Evolutionary conservation across 2,888 invertebrate species (phyloP), one percentile per base, ranked within the genome.

Genomic region (Caenorhabditis imperialis): DNA sequence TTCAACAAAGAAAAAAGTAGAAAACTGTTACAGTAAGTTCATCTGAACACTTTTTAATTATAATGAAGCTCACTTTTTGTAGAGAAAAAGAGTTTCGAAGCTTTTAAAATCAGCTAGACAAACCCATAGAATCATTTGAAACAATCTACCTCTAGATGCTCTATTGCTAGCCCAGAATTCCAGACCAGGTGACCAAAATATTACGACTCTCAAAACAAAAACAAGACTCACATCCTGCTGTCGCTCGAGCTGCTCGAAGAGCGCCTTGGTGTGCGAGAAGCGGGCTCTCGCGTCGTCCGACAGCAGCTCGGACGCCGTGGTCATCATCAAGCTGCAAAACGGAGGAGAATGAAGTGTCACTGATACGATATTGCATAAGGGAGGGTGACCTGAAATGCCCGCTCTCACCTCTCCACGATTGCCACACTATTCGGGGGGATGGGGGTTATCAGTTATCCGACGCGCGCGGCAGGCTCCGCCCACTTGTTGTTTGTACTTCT

Each of bases 201-300:
- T 30, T 30, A 6, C 18, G n/a, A 40, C 14, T n/a, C 50, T 23
- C 30, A 25, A 18, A 20, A 50, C 10, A 37, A 54, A 23, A 54
- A 37, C 6, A 22, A 14, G 38, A 55, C 63, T 70, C 40, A 72
- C 81, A 55, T 84, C 78, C 16, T 80, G 75, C 25, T 77, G 76
- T 23, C 85, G 61, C 69, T 88, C 88, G 20, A 88, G 70, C 48
- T 83, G 85, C 70, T 88, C 86, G 69, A 88, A 88, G 12, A 88
- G 77, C 3, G 88, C 88, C 53, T 88, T 88, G 16, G 87, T 87
- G 53, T 84, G 82, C 22, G 82, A 78, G 77, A 88, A 88, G 18
- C 85, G 79, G 30, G 79, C 77, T 22, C 86, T 81, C 38, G 84
- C 86, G 44, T 86, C 86, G 50, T 82, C 81, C 38, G 81, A 74